Evolutionary conservation across 2,888 invertebrate species (phyloP), one percentile per base, ranked within the genome.

Genomic region (Erynnis tages): DNA sequence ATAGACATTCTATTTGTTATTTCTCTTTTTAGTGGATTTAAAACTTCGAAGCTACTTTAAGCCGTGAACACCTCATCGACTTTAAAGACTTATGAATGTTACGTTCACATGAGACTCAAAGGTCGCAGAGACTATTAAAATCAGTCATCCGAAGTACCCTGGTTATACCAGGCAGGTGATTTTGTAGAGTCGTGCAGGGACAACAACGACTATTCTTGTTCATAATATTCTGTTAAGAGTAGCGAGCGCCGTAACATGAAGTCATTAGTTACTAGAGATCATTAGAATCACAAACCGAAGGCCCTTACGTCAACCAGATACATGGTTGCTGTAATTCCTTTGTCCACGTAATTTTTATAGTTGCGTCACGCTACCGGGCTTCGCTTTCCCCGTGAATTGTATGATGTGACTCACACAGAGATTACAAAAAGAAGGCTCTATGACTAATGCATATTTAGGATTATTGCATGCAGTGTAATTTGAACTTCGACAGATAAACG

Each of bases 261-360:
- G 66, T 64, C 59, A 66, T 61, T 59, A 60, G 53, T 17, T 59
- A 60, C 52, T 17, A 44, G 41, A 62, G 63, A 70, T 71, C 74
- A 76, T 78, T 81, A 77, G 73, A 66, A 67, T 67, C 69, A 67
- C 56, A 59, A 69, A 71, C 73, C 71, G 66, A 17, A 34, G 65
- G 68, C 70, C 76, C 73, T 79, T 76, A 73, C 81, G 79, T 78
- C 76, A 76, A 69, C 58, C 58, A 60, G 61, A 65, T 76, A 70
- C 76, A 72, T 73, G 69, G 62, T 66, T 65, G 63, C 62, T 62
- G 67, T 77, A 81, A 87, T 86, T 87, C 81, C 85, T 87, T 88
- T 88, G 88, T 88, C 81, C 73, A 65, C 69, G 73, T 72, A 79
- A 78, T 81, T 84, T 85, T 84, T 78, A 87, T 83, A 81, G 84